Base-by-base conservation (phyloP, 2,888 invertebrate genomes). In the Thecophora atra region DNA sequence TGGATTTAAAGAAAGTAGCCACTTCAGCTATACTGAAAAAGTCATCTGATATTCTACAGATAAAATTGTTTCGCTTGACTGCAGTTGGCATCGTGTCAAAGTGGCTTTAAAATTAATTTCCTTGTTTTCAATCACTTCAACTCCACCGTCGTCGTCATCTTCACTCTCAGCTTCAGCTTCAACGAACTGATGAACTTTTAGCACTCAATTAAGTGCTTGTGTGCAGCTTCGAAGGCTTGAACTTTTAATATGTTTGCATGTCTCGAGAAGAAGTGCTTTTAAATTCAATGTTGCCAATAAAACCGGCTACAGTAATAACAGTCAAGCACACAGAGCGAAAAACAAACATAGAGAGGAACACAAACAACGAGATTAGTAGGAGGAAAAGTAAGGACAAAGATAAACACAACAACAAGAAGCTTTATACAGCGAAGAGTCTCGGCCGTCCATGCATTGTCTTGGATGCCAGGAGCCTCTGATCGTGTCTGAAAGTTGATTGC, bases 61-160 rank as follows among this genome's bases (percentile, higher is more conserved):
- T 37, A 56, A 56, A 56, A 56, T 13, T 56, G 56, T 56, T 56
- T 0, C 47, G 11, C 15, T 47, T 47, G 47, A 47, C 47, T 37
- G 5, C 64, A 24, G 64, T 17, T 58, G 15, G 24, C 26, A 28
- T 28, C 17, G 8, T 58, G 26, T 58, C 26, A 28, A 17, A 15
- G 28, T 58, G 58, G 26, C 58, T 28, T 24, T 3, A 15, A 47
- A 54, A 58, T 24, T 58, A 24, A 24, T 58, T 58, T 58, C 26
- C 58, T 58, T 28, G 5, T 24, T 21, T 58, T 28, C 58, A 26
- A 58, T 28, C 58, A 58, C 58, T 58, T 54, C 58, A 28, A 24
- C 58, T 24, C 5, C 24, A 15, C 13, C 58, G 26, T n/a, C 47
- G 13, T n/a, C 47, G 1, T n/a, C 47, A 2, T n/a, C 47, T 13